phyloP scores from a whole-genome alignment of 2,113 vertebrate genomes.

The Cyprinus carpio region DNA sequence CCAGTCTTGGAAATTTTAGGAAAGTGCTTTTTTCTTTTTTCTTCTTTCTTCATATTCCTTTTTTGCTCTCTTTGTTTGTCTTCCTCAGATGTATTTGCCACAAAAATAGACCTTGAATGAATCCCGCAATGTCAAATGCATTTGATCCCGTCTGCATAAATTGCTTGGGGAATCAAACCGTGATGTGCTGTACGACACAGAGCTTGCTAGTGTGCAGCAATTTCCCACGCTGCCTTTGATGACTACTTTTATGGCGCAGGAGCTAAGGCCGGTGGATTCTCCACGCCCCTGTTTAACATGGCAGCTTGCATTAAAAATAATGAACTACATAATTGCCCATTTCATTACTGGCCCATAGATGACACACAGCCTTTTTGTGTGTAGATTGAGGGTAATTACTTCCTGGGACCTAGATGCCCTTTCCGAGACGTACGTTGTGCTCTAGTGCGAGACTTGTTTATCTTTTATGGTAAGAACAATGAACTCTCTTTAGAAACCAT shows the following conservation, averaged over 20 bases:
- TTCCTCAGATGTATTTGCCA: constrained; percentile 40
- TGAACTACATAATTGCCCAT: constrained; percentile 63
- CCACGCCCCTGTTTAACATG: constrained; percentile 51
- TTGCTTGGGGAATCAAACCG: constrained; percentile 53
- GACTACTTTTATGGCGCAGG: constrained; percentile 44
- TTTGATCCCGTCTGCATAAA: constrained; percentile 51
- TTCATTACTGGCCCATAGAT: constrained; percentile 54
- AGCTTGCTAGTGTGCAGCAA: constrained; percentile 41
- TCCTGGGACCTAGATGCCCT: constrained; percentile 47
- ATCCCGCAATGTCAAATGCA: constrained; percentile 52
- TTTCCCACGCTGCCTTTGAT: constrained; percentile 55
- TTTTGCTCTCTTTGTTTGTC: constrained; percentile 30
- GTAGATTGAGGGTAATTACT: constrained; percentile 59
- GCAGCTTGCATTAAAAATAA: constrained; percentile 61
- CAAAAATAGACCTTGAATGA: constrained; percentile 53
- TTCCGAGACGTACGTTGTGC: constrained; percentile 28
- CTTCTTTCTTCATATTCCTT: background rate
- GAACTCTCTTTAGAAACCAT: constrained; percentile 10
- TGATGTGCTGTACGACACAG: constrained; percentile 47
- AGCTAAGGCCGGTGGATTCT: constrained; percentile 44
- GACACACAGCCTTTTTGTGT: constrained; percentile 45
- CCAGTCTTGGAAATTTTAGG: background rate
- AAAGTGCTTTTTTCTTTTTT: background rate
- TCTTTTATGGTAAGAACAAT: constrained; percentile 39
- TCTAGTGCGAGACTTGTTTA: constrained; percentile 43